A percentile compares a stretch with the other conserved stretches of the same genome.
Conservation (phyloP, 2,113 vertebrate species). For the Pangasianodon hypophthalmus region DNA sequence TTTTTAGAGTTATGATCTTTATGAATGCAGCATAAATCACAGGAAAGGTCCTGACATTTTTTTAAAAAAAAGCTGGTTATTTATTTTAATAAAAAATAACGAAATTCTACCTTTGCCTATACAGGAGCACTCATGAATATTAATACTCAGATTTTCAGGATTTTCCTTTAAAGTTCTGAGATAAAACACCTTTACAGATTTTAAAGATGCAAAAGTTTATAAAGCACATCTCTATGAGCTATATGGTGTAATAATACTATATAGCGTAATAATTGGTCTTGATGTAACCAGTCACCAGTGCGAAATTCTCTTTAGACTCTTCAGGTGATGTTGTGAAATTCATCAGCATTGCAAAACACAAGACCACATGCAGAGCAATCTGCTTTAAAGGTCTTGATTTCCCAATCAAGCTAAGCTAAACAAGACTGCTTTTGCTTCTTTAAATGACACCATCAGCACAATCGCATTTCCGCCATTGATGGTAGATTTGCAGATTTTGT, state of each 20-base stretch:
- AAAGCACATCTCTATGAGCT: background rate
- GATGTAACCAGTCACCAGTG: background rate
- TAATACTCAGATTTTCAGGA: background rate
- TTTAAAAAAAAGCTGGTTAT: too few species aligned
- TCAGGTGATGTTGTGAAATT: constrained; percentile 52
- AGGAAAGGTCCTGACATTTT: too few species aligned
- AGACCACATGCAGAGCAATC: constrained; percentile 57
- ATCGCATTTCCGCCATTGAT: constrained; percentile 68
- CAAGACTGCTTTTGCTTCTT: constrained; percentile 56
- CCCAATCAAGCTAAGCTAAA: constrained; percentile 72
- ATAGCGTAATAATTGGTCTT: background rate
- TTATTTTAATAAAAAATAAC: too few species aligned
- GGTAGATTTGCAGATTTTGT: constrained; percentile 69
- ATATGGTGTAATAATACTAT: background rate
- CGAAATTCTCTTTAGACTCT: background rate
- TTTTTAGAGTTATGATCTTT: background rate
- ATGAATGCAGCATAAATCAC: background rate
- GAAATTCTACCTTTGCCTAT: background rate
- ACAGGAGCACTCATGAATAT: background rate
- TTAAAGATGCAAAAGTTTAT: background rate
- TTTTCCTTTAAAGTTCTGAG: background rate
- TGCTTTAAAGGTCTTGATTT: constrained; percentile 69
- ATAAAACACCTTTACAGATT: background rate
- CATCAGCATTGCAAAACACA: constrained; percentile 66
- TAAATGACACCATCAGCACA: constrained; percentile 72